Evolutionary conservation across 2,113 vertebrate species (phyloP).

Genomic region (Pseudopodoces humilis): DNA sequence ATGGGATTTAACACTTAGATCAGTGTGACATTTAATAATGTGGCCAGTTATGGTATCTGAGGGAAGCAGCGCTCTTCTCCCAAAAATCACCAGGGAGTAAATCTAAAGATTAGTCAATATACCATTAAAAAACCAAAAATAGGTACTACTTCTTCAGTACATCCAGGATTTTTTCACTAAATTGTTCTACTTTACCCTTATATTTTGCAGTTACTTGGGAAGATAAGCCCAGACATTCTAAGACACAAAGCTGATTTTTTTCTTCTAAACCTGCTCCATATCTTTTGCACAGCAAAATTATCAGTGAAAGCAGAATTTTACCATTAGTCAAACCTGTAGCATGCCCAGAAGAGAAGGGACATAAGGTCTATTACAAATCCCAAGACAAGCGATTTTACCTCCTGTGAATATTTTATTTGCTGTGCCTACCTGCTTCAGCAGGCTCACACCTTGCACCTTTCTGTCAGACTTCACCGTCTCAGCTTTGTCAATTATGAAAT

Average conservation of each 20-base stretch:
- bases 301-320: neutral
- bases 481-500: constrained; percentile 40
- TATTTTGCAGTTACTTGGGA: neutral
- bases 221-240: neutral
- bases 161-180: neutral
- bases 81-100: neutral
- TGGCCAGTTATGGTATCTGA: neutral
- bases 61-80: neutral
- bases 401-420: neutral
- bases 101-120: neutral
- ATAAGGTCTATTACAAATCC: neutral
- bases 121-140: neutral
- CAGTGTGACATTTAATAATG: neutral
- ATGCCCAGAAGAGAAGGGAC: neutral
- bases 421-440: constrained; percentile 60
- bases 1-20: neutral
- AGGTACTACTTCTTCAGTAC: neutral
- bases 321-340: neutral
- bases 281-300: neutral
- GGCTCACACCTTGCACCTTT: constrained; percentile 19
- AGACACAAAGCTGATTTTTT: neutral
- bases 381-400: neutral
- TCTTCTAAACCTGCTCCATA: neutral
- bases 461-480: neutral
- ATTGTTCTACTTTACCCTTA: neutral